A percentile compares a stretch with the other conserved stretches of the same genome.
Conservation (phyloP, 2,113 vertebrate species). For the Lamprotornis superbus region DNA sequence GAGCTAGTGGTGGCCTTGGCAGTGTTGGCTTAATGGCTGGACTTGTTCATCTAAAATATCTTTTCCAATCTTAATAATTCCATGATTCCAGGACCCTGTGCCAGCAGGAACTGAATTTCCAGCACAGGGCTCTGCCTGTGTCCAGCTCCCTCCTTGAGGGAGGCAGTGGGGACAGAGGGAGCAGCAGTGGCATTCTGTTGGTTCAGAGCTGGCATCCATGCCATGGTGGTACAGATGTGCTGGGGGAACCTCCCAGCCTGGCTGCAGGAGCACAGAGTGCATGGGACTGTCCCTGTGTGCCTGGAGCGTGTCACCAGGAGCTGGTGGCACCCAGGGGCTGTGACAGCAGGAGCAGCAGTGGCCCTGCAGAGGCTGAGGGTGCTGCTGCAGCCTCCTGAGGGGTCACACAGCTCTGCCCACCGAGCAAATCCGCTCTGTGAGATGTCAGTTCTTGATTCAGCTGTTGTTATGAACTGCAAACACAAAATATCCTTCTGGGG, state of each 20-base stretch:
- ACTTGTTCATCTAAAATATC: background rate
- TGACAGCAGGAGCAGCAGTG: background rate
- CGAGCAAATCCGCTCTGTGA: background rate
- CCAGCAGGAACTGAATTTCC: background rate
- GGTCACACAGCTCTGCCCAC: background rate
- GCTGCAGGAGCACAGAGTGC: rapidly evolving
- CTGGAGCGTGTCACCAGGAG: rapidly evolving
- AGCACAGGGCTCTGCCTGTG: background rate
- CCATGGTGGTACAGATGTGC: rapidly evolving
- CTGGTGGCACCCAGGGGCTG: too few relatives aligned
- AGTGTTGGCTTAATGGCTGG: background rate
- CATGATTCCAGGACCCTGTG: too few relatives aligned
- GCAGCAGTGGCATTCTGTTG: rapidly evolving
- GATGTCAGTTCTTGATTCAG: background rate
- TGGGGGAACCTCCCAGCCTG: background rate
- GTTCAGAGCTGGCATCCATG: rapidly evolving
- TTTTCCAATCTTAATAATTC: background rate
- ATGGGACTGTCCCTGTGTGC: rapidly evolving
- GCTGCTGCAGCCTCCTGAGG: background rate
- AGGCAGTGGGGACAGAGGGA: background rate
- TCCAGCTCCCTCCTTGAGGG: background rate
- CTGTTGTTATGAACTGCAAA: background rate
- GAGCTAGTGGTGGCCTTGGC: background rate
- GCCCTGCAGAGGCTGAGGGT: background rate
- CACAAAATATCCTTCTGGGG: background rate